Evolutionary conservation across 2,113 vertebrate species (phyloP).

Genomic region (Sinocyclocheilus anophthalmus): DNA sequence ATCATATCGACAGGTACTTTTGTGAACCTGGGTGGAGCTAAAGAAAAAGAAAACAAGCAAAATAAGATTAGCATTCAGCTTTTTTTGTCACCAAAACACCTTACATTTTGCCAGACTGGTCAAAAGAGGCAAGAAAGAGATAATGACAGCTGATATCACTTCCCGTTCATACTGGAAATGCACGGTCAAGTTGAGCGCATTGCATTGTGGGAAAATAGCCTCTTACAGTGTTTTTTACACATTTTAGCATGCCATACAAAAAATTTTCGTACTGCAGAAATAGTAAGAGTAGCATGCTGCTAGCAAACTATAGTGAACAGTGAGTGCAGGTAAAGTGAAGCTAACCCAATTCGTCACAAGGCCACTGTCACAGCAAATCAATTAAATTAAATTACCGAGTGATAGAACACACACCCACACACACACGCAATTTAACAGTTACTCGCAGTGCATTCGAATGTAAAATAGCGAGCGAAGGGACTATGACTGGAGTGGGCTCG

Average conservation of each 20-base stretch:
- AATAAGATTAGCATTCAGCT: constrained; percentile 2
- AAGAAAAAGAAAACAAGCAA: neutral
- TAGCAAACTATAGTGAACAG: neutral
- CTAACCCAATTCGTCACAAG: constrained; percentile 3
- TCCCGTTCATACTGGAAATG: neutral
- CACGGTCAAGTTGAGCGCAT: neutral
- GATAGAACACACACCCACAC: constrained; percentile 6
- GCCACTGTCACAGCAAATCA: constrained; percentile 29
- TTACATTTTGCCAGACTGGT: too few relatives aligned
- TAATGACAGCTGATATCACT: neutral
- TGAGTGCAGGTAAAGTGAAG: neutral
- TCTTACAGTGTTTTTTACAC: neutral
- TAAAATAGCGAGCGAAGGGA: neutral
- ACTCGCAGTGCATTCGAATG: neutral
- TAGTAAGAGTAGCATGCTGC: neutral
- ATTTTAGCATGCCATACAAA: neutral
- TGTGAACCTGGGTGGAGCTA: constrained; percentile 85
- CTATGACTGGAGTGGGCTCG: constrained; percentile 3
- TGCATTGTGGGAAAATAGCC: neutral
- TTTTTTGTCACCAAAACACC: too few relatives aligned
- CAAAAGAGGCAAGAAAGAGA: neutral
- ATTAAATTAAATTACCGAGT: constrained; percentile 29
- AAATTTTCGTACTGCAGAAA: neutral
- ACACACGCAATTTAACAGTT: neutral
- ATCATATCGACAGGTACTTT: constrained; percentile 94